Conservation (phyloP, 2,113 vertebrate species). For the Columba livia region DNA sequence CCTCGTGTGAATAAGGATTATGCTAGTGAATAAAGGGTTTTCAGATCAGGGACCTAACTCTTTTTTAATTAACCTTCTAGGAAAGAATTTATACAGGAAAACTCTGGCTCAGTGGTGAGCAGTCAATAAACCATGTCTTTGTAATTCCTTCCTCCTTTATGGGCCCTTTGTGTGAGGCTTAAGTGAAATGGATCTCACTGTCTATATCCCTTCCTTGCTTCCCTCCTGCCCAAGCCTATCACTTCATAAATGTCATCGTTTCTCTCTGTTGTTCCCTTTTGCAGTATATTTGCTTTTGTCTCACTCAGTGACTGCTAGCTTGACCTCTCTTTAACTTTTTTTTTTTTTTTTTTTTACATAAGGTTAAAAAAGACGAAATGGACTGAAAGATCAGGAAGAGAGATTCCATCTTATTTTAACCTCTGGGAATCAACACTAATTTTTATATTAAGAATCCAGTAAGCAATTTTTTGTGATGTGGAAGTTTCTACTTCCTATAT, state of each 20-base stretch:
- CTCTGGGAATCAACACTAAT: background rate
- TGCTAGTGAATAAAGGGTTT: background rate
- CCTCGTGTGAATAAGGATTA: constrained; percentile 36
- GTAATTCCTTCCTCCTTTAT: constrained; percentile 39
- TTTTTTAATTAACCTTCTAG: constrained; percentile 52
- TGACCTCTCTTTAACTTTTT: too few relatives aligned
- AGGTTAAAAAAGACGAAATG: background rate
- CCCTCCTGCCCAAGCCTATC: background rate
- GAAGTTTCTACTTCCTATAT: background rate
- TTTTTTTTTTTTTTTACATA: background rate
- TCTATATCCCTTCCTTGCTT: background rate
- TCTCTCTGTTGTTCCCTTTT: background rate
- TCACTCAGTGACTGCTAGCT: background rate
- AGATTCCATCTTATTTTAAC: background rate
- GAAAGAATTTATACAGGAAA: constrained; percentile 25
- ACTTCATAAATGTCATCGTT: constrained; percentile 8
- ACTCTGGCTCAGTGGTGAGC: constrained; percentile 13
- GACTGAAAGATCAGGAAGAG: background rate
- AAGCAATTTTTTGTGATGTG: background rate
- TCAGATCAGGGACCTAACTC: background rate
- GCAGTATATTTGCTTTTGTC: background rate
- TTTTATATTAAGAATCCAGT: background rate
- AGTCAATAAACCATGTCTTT: constrained; percentile 57
- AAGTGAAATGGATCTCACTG: constrained; percentile 50
- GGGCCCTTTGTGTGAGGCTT: constrained; percentile 35